Evolutionary conservation across 37 sponge, comb jelly and placozoan genomes (phyloP).

Genomic region (Tethya wilhelma): DNA sequence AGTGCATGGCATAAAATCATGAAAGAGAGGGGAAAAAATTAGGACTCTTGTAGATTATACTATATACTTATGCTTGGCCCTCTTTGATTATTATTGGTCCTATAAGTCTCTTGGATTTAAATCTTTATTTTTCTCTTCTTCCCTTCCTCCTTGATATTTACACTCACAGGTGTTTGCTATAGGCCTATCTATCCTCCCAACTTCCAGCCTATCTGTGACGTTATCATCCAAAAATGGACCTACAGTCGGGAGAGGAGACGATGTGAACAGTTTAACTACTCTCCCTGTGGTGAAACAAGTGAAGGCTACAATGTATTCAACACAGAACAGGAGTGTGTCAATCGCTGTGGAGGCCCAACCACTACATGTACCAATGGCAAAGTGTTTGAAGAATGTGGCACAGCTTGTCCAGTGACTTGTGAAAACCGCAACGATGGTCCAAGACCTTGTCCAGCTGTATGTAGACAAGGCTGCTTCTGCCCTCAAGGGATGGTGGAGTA

Average conservation of each 20-base stretch:
- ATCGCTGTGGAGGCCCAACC: not conserved
- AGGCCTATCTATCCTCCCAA: no score
- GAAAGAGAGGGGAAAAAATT: no score
- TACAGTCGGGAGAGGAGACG: not conserved
- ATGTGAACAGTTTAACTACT: not conserved
- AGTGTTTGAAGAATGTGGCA: not conserved
- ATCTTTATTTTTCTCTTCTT: no score
- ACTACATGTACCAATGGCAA: not conserved
- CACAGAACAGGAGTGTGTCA: not conserved
- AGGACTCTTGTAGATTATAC: no score
- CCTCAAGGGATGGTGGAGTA: not conserved
- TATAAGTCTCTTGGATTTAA: no score
- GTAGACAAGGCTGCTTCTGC: not conserved
- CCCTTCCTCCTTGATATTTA: not conserved
- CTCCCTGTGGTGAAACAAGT: not conserved
- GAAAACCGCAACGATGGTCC: not conserved
- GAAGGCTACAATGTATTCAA: slow-evolving; percentile 16
- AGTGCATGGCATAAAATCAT: no score
- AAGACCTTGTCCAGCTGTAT: not conserved
- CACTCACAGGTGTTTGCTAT: not conserved
- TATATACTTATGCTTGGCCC: no score
- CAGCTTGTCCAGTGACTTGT: not conserved
- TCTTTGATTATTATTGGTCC: no score
- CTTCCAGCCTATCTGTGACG: not conserved
- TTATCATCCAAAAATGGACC: not conserved